phyloP scores from a whole-genome alignment of 2,113 vertebrate genomes.

The Hipposideros armiger region DNA sequence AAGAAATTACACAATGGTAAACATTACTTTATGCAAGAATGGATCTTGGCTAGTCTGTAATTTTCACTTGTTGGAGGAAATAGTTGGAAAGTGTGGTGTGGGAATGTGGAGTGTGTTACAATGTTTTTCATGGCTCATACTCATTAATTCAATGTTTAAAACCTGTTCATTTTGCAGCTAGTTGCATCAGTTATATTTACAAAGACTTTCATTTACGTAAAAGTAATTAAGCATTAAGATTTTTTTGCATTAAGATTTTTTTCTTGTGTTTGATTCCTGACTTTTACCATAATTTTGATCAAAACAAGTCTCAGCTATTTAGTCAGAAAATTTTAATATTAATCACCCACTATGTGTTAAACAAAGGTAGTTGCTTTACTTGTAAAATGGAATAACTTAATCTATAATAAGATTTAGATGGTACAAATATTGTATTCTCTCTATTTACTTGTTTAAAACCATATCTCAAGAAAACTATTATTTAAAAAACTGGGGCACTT shows the following conservation, averaged over 20 bases:
- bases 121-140: not conserved
- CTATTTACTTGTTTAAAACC: constrained; percentile 10
- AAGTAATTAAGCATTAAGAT: not conserved
- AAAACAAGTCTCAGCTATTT: not conserved
- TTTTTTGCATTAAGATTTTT: constrained; percentile 48
- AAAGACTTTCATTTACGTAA: constrained; percentile 9
- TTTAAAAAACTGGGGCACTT: not conserved
- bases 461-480: not conserved
- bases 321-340: not conserved
- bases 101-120: not conserved
- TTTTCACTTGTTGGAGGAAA: not conserved
- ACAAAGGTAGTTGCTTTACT: not conserved
- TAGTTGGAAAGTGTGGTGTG: not conserved
- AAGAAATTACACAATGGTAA: not conserved
- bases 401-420: not conserved
- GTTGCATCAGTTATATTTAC: not conserved
- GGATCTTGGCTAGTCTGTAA: not conserved
- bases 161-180: constrained; percentile 13
- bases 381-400: constrained; percentile 17
- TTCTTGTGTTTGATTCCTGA: not conserved
- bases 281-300: not conserved
- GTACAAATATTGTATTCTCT: not conserved
- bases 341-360: not conserved
- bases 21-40: not conserved
- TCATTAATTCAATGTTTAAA: constrained; percentile 28